phyloP scores from a whole-genome alignment of 2,113 vertebrate genomes.

The Cariama cristata region DNA sequence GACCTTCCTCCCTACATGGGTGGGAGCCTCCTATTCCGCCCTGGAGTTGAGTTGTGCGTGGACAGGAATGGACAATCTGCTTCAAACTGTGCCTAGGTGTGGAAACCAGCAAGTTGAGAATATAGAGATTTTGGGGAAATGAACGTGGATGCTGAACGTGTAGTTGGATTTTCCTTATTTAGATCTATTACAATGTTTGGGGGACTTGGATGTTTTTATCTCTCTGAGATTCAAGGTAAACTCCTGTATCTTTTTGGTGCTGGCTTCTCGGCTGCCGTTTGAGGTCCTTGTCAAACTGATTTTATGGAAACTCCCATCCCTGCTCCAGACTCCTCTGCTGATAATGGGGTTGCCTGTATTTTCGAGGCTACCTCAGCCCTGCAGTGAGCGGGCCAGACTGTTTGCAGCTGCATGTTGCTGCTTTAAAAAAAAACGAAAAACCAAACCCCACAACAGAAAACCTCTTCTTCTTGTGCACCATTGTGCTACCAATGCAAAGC shows the following conservation, averaged over 20 bases:
- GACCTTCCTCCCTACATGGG: fast-evolving
- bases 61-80: not conserved
- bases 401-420: not conserved
- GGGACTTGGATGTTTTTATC: not conserved
- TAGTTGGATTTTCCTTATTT: not conserved
- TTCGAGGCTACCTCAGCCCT: not conserved
- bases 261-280: not conserved
- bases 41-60: not conserved
- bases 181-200: fast-evolving
- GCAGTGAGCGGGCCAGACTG: not conserved
- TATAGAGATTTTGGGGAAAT: not conserved
- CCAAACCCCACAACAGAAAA: not conserved
- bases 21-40: not conserved
- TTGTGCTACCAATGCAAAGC: not conserved
- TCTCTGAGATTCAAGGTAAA: not conserved
- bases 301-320: not conserved
- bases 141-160: not conserved
- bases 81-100: fast-evolving
- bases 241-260: not conserved
- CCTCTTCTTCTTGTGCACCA: not conserved
- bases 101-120: not conserved
- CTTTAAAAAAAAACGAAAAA: not conserved
- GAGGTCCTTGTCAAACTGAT: not conserved
- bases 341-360: not conserved
- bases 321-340: not conserved